Evolutionary conservation across 2,113 vertebrate genomes (phyloP), one percentile per base, ranked within the genome.

Genomic region (Climacteris rufus): DNA sequence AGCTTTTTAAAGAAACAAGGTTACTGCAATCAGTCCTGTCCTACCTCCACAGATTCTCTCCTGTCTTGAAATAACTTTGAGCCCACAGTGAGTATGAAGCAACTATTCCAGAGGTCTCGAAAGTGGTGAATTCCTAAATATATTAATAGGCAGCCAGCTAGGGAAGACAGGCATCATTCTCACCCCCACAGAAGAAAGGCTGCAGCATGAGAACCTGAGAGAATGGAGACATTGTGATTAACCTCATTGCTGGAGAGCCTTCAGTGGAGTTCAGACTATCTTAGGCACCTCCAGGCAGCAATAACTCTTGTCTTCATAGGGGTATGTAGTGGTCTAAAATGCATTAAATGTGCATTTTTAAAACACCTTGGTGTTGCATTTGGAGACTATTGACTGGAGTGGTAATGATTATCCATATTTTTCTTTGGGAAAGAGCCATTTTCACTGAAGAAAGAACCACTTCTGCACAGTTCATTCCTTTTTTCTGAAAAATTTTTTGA

Each of bases 281-380:
- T 70, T 63, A 33, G 47, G 16, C 35, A 74, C 33, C 19, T 66
- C 30, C 19, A 57, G 30, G 30, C 18, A 56, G 28, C 1, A 5
- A 25, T 61, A 77, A 6, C 12, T 33, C 15, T 15, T 78, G 14
- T 50, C 15, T 66, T 89, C 22, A 18, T 10, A 35, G 64, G 25
- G 42, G 14, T 47, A 49, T 82, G 78, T 71, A 9, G 11, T 72
- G 44, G 20, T 75, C 30, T 78, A 15, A 59, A 89, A 44, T 50
- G 7, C 35, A 33, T 69, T 45, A 37, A 89, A 50, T 0, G 1
- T 35, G 15, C 15, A 2, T 60, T 88, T 89, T 68, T 27, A 23
- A 54, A 76, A 14, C 27, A 66, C 35, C 4, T 64, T 3, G 1
- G 6, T 52, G 8, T 69, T 69, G 20, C 0, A 0, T 56, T 65